Percentiles rank a stretch among this genome's conserved stretches.
These are phyloP conservation scores for Elephantulus edwardii DNA, from an alignment of 2,113 vertebrate species.

Conservation along the genomic window DNA sequence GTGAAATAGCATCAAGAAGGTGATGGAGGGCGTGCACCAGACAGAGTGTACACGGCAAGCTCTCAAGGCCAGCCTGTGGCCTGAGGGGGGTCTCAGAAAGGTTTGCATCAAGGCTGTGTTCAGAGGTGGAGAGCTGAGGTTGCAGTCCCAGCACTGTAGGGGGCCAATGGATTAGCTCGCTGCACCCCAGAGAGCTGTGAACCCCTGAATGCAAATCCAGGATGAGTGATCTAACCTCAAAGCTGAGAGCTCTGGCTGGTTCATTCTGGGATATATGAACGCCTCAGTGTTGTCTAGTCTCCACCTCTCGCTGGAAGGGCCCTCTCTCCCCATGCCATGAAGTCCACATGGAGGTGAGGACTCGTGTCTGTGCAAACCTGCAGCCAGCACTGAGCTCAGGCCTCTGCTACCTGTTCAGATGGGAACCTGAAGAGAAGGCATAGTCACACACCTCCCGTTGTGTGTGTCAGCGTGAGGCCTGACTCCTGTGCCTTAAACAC, in stretches of 20 bases:
- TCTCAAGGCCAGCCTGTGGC: not conserved
- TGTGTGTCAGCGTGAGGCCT: fast-evolving
- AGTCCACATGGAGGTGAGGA: fast-evolving
- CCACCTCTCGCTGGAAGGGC: not conserved
- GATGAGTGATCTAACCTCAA: not conserved
- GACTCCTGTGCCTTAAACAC: not conserved
- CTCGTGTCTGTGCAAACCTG: not conserved
- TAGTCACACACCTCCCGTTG: not conserved
- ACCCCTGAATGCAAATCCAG: not conserved
- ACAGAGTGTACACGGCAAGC: not conserved
- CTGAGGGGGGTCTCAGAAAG: not conserved
- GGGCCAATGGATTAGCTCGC: not conserved
- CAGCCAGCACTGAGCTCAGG: too few species aligned
- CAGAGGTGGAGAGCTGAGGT: not conserved
- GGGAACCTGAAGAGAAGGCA: not conserved
- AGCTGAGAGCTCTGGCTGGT: not conserved
- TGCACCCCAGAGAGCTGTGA: not conserved
- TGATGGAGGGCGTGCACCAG: not conserved
- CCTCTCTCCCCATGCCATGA: not conserved
- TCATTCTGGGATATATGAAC: not conserved
- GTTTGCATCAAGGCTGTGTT: fast-evolving
- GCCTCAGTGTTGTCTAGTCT: too few species aligned
- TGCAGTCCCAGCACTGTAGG: not conserved
- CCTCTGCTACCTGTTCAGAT: not conserved
- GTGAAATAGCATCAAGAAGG: not conserved